Base-by-base conservation (phyloP, 2,113 vertebrate species). In the Phyllopteryx taeniolatus region DNA sequence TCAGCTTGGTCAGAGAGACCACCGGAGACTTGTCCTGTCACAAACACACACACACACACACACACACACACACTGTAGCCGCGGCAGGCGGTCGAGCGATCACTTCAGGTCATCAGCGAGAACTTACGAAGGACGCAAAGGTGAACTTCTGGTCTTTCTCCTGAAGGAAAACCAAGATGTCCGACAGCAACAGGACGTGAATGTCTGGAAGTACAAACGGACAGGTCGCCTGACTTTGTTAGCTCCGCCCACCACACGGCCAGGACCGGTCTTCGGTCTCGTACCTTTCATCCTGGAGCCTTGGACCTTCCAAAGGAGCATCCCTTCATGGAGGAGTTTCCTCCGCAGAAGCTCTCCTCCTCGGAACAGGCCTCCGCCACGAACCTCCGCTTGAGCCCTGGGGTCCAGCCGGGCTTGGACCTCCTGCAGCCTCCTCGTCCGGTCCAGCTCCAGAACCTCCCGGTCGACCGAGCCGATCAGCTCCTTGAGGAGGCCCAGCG, bases 131-230 rank as follows among this genome's bases (percentile, higher is more conserved):
- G 54, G 91, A 91, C 2, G 94, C 94, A 53, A 98, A 98, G 64
- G 91, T 93, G 88, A 93, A 96, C 77, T 96, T 98, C 86, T 98
- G 96, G 82, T 99, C 96, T 90, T 98, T 99, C 80, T 98, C 96
- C 79, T 99, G 96, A 71, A 99, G 93, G 74, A 98, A 95, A 81
- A 98, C 92, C 19, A 99, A 87, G 83, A 95, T 94, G 60, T 99
- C 97, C 0, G 96, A 96, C 95, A 99, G 93, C 80, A 99, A 85
- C 85, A 99, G 84, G 72, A 98, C 94, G 71, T 95, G 94, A 4
- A 97, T 91, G 42, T 99, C 97, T 98, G 90, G 8, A 73, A 20
- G 79, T 15, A 86, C 3, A 79, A 78, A 0, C 68, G 2, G 27
- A 31, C 11, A 2, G 43, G 27, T 72, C 0, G 66, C 8, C 27